These are phyloP conservation scores for Tiaroga cobitis DNA, from an alignment of 2,797 vertebrate genomes.

Conservation along the genomic window DNA sequence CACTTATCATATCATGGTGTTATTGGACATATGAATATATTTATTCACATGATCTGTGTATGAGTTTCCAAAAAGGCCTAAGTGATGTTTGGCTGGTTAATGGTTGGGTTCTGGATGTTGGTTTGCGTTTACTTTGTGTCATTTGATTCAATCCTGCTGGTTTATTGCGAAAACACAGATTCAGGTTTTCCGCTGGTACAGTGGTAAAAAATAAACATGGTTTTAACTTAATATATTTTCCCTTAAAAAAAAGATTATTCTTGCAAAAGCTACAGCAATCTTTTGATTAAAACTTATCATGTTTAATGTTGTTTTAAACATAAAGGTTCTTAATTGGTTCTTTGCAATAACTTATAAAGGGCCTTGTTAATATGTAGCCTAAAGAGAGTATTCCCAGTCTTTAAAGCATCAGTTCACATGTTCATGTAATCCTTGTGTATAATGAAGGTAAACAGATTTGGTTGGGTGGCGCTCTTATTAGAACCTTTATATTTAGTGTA, in stretches of 20 bases:
- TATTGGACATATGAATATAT: neutral
- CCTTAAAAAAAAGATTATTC: neutral
- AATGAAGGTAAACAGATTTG: neutral
- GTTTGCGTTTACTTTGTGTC: neutral
- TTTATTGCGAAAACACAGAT: neutral
- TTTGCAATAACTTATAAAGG: neutral
- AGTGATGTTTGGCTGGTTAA: slow-evolving; percentile 1
- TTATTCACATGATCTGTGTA: neutral
- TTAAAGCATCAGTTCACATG: neutral
- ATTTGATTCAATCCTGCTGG: neutral
- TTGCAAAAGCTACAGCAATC: neutral
- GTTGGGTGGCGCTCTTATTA: neutral
- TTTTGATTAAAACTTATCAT: neutral
- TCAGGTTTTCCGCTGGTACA: neutral
- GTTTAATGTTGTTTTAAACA: neutral
- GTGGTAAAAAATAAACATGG: neutral
- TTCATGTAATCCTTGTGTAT: neutral
- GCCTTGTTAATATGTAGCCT: too few relatives aligned
- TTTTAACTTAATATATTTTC: neutral
- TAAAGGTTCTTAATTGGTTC: neutral
- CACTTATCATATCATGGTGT: neutral
- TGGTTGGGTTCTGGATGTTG: neutral
- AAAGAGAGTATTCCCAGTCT: neutral
- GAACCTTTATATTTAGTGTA: neutral
- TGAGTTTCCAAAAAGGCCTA: neutral